Percentiles rank a stretch among this genome's conserved stretches.
Conservation (phyloP, 2,113 vertebrate species). For the Dicrurus megarhynchus region DNA sequence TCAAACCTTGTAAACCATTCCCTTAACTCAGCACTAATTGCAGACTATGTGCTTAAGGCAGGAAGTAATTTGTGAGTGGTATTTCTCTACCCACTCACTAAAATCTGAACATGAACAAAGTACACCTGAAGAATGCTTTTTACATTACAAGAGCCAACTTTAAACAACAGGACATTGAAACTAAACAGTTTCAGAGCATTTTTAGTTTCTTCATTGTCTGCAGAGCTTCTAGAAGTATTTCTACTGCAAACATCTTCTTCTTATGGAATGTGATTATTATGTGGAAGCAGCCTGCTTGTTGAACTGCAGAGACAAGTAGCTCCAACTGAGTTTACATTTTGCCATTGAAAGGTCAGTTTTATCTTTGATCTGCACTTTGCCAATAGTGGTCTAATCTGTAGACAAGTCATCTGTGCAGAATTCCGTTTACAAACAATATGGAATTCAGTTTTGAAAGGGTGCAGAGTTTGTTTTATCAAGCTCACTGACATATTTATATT, state of each 20-base stretch:
- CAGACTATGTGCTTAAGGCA: not conserved
- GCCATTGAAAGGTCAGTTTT: not conserved
- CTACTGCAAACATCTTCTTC: not conserved
- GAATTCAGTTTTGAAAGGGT: constrained; percentile 1
- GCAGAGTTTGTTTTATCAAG: constrained; percentile 19
- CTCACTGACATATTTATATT: constrained; percentile 26
- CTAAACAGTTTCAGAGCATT: not conserved
- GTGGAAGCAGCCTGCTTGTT: not conserved
- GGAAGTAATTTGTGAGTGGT: not conserved
- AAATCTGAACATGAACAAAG: not conserved
- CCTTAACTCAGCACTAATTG: not conserved
- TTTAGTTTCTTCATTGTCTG: not conserved
- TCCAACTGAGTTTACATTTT: not conserved
- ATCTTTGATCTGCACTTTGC: constrained; percentile 10
- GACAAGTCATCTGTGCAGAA: not conserved
- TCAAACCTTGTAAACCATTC: not conserved
- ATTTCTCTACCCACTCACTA: not conserved
- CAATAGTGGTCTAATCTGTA: not conserved
- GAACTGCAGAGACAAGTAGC: not conserved
- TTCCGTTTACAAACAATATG: not conserved
- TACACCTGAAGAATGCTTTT: constrained; percentile 4
- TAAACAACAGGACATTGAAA: not conserved
- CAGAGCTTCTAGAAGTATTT: not conserved
- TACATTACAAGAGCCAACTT: not conserved
- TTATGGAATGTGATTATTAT: not conserved